Evolutionary conservation across 2,888 invertebrate species (phyloP), one percentile per base, ranked within the genome.

Genomic region (Drosophila eohydei): DNA sequence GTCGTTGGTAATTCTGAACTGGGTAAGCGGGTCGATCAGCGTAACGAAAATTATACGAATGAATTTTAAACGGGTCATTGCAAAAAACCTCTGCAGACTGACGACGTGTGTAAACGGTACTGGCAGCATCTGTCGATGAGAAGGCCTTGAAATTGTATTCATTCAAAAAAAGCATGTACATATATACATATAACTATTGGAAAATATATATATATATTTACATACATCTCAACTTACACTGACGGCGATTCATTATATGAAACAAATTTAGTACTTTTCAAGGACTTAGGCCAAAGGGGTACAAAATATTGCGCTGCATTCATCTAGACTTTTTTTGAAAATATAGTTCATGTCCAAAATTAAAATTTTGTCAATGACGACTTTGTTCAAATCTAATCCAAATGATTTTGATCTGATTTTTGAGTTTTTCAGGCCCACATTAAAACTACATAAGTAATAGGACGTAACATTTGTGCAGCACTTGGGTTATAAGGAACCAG

Each of bases 51-150:
- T 90, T 91, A 52, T 89, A 90, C 44, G 92, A 92, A 51, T 92
- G 89, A 60, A 90, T 86, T 88, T 92, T 92, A 62, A 92, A 92
- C 1, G 92, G 92, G 74, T 92, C 92, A 16, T 84, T 86, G 67
- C 79, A 81, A 55, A 92, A 92, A 9, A 81, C 78, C 72, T 92
- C 92, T n/a, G 56, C 57, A 12, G 55, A 6, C 36, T 75, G 78
- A 48, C 81, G 80, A 2, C 80, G 85, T 67, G 81, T 57, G 65
- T 77, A 75, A 62, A 80, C 77, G 34, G 43, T 73, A 26, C 43
- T 46, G 16, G 71, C 40, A 36, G 41, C 38, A 68, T 71, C 81
- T 77, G 59, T 46, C n/a, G 32, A 32, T 8, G 48, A 50, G 63
- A 55, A 73, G 54, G 65, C 65, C 32, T 40, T 64, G 73, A 40